phyloP scores from a whole-genome alignment of 2,113 vertebrate genomes.

The Abramis brama region DNA sequence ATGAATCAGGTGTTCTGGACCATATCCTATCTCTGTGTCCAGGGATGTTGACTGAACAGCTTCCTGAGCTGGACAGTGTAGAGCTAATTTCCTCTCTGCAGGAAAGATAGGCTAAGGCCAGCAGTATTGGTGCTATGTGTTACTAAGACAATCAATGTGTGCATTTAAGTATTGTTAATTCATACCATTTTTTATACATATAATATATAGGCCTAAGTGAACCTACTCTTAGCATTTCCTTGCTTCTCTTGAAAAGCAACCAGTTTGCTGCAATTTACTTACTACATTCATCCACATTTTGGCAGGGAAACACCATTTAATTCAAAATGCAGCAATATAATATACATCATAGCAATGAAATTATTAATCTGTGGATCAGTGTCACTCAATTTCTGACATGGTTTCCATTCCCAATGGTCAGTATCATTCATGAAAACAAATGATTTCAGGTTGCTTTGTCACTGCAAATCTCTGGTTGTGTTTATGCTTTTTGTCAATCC shows the following conservation, averaged over 20 bases:
- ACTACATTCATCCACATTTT: background rate
- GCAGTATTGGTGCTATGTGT: background rate
- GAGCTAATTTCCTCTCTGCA: slow-evolving; percentile 1
- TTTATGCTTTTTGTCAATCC: background rate
- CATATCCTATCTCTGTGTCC: slow-evolving; percentile 13
- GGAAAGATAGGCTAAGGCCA: slow-evolving; percentile 3
- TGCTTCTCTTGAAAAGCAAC: no score
- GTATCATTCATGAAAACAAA: background rate
- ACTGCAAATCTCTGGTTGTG: background rate
- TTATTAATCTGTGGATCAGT: background rate
- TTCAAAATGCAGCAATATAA: background rate
- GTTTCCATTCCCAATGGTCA: background rate
- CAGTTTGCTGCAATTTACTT: no score
- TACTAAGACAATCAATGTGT: background rate
- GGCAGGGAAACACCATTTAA: background rate
- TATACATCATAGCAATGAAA: background rate
- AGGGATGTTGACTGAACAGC: slow-evolving; percentile 10
- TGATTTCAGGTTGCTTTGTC: background rate
- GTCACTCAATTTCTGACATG: background rate
- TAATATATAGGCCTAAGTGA: background rate
- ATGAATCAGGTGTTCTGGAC: slow-evolving; percentile 16
- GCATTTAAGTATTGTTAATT: background rate
- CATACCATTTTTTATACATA: background rate
- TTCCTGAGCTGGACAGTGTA: slow-evolving; percentile 19
- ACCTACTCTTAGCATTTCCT: background rate